These are phyloP conservation scores for Cossypha caffra DNA, from an alignment of 2,797 vertebrate genomes.

Conservation along the genomic window DNA sequence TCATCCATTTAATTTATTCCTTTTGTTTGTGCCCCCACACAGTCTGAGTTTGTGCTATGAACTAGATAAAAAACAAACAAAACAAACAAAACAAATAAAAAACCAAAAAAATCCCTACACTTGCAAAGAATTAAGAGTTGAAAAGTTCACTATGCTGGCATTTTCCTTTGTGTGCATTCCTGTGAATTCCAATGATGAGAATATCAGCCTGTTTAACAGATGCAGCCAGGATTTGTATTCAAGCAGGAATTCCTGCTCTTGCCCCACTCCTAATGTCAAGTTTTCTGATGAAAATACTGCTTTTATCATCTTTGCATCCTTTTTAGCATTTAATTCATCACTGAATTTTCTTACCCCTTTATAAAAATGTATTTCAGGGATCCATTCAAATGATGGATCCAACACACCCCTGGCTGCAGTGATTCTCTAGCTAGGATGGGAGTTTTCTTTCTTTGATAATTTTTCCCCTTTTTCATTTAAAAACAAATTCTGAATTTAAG, in stretches of 20 bases:
- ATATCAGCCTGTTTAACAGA: background rate
- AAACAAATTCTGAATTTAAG: background rate
- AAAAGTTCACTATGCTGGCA: background rate
- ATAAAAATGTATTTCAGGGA: background rate
- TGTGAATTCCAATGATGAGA: background rate
- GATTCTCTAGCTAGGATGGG: background rate
- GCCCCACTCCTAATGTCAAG: background rate
- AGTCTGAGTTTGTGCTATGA: background rate
- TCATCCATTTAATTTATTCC: background rate
- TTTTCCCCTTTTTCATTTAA: background rate
- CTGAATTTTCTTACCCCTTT: background rate
- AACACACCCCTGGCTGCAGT: background rate
- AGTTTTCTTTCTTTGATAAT: background rate
- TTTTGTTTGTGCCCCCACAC: background rate
- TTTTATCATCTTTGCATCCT: background rate
- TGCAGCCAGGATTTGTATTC: background rate
- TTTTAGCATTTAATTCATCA: background rate
- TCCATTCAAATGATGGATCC: background rate
- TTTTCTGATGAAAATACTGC: background rate
- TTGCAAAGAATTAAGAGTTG: background rate
- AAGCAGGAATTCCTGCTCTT: background rate
- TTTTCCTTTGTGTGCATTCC: background rate
- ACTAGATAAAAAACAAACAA: background rate
- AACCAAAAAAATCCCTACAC: too few species aligned
- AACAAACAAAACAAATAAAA: fast-evolving